These are phyloP conservation scores for Callospermophilus lateralis DNA, from an alignment of 2,113 vertebrate species.

Conservation along the genomic window DNA sequence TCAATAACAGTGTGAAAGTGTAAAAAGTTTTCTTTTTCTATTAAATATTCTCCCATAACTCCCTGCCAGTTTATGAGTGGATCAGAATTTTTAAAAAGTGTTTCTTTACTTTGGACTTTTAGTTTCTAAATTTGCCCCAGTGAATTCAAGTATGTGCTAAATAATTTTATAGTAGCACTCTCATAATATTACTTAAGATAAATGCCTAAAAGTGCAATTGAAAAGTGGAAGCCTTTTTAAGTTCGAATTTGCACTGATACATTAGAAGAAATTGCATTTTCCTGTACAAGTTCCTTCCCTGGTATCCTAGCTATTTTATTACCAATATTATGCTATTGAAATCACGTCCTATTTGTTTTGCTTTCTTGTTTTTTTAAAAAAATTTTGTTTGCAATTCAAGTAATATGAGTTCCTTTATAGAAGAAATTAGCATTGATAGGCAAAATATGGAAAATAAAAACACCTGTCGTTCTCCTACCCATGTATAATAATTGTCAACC, in stretches of 20 bases:
- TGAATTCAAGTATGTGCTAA: neutral
- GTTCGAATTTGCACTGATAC: neutral
- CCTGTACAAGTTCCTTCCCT: neutral
- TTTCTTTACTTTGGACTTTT: neutral
- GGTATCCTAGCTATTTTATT: neutral
- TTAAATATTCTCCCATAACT: neutral
- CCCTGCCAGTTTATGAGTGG: neutral
- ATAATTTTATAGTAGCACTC: neutral
- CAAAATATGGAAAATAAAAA: constrained; percentile 40
- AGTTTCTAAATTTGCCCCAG: constrained; percentile 16
- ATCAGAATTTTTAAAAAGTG: neutral
- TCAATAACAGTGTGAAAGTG: too few species aligned
- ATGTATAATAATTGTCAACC: neutral
- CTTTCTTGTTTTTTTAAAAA: neutral
- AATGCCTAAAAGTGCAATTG: neutral
- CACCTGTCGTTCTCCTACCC: neutral
- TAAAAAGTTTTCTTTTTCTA: neutral
- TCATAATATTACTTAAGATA: neutral
- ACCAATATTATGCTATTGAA: neutral
- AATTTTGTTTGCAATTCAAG: neutral
- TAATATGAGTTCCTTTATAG: constrained; percentile 6
- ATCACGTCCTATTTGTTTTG: neutral
- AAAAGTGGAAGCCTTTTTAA: constrained; percentile 11
- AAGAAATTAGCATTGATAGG: neutral
- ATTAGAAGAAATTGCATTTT: neutral